Base-by-base conservation (phyloP, 2,888 invertebrate genomes). In the Deroplatys truncata region DNA sequence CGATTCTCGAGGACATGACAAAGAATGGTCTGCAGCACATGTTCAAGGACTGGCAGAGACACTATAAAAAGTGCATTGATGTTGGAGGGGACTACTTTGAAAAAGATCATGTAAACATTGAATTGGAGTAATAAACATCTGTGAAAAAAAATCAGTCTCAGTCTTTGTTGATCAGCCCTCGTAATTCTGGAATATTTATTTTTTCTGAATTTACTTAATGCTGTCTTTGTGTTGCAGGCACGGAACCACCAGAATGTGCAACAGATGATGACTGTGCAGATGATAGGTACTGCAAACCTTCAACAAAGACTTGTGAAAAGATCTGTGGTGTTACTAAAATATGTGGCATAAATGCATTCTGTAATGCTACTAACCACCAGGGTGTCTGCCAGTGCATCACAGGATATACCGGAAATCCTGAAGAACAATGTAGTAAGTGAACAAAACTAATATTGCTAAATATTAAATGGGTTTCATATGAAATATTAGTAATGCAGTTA, bases 271-370 rank as follows among this genome's bases (percentile, higher is more conserved):
- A 98, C 91, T 98, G 98, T 92, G 95, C 96, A 0, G 96, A 97
- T 92, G 95, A 96, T 92, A 95, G 96, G 91, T 96, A 95, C 92
- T 98, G 98, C 92, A 96, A 97, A 91, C 93, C 93, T 35, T 94
- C 94, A 90, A 96, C 96, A 72, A 95, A 96, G 92, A 96, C 95
- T 35, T 98, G 98, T 92, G 96, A 96, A 89, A 96, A 97, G 93
- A 97, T 97, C n/a, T 98, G 98, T 93, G 93, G 94, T 9, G 95
- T 95, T 8, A 96, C 97, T 92, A 94, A 94, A 0, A 25, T 72
- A 72, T 98, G 98, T 92, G 97, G 97, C 29, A 94, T 95, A 1
- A 96, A 97, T 92, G 97, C 98, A 28, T 94, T 96, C 90, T 98
- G 98, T 92, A 96, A 96, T 91, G 96, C 97, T 13, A 95, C 96